A percentile compares a stretch with the other conserved stretches of the same genome.
phyloP scores from a whole-genome alignment of 2,888 invertebrate species.

The Artemia sinica region DNA sequence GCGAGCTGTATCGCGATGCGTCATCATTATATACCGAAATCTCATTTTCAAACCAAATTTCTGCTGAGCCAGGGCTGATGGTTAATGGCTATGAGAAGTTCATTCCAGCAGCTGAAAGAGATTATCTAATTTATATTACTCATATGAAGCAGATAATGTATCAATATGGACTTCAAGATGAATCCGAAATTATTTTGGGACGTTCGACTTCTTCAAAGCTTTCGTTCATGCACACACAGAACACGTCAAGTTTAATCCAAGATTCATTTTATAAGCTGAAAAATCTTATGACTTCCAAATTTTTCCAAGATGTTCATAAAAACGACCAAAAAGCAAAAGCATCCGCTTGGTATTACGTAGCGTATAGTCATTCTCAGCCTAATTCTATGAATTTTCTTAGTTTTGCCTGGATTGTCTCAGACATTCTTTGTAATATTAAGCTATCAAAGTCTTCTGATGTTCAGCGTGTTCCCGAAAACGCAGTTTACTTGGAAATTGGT shows the following conservation, averaged over 20 bases:
- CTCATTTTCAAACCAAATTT: not conserved
- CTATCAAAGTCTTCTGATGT: not conserved
- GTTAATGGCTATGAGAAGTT: conserved; percentile 4
- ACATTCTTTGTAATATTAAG: conserved; percentile 8
- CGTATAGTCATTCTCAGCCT: not conserved
- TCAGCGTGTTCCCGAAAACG: not conserved
- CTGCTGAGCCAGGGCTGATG: not conserved
- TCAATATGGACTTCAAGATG: conserved; percentile 9
- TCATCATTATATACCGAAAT: conserved; percentile 5
- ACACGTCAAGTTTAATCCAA: not conserved
- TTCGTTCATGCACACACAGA: not conserved
- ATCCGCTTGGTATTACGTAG: conserved; percentile 16
- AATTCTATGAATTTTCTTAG: not conserved
- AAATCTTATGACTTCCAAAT: not conserved
- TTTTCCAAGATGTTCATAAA: not conserved
- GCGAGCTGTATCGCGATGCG: conserved; percentile 13
- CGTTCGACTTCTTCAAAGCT: not conserved
- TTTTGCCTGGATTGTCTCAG: conserved; percentile 16
- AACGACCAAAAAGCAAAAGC: conserved; percentile 9
- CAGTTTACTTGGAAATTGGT: not conserved
- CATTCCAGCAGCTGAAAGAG: not conserved
- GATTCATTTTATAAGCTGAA: conserved; percentile 3
- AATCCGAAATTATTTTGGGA: conserved; percentile 10
- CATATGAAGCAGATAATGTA: conserved; percentile 13
- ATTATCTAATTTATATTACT: not conserved